Conservation (phyloP, 2,113 vertebrate species). For the Chloropsis hardwickii region DNA sequence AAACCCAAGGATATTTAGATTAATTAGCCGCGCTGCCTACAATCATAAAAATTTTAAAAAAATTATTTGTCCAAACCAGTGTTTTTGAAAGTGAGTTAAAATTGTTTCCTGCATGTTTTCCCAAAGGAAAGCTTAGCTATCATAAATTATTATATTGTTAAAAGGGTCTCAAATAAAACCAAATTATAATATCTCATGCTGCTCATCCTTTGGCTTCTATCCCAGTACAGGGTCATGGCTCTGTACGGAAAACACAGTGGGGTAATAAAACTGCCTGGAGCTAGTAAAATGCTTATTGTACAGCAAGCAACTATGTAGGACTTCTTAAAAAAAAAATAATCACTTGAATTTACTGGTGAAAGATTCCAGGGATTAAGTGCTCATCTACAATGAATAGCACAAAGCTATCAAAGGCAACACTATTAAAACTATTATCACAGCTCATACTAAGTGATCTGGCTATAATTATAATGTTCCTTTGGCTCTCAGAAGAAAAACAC, state of each 20-base stretch:
- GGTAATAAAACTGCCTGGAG: constrained; percentile 48
- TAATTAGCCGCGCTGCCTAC: neutral
- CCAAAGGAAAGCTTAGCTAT: constrained; percentile 24
- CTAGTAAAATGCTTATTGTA: constrained; percentile 21
- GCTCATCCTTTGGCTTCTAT: constrained; percentile 63
- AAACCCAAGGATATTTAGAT: constrained; percentile 12
- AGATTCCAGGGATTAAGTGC: neutral
- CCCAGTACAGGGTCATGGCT: constrained; percentile 66
- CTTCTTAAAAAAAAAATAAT: neutral
- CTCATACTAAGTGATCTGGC: neutral
- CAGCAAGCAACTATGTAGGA: neutral
- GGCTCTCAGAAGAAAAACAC: neutral
- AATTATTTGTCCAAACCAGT: neutral
- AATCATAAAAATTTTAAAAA: constrained; percentile 16
- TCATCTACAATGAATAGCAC: neutral
- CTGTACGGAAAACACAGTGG: constrained; percentile 56
- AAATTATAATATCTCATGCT: constrained; percentile 63
- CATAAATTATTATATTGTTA: constrained; percentile 63
- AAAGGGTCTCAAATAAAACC: constrained; percentile 60
- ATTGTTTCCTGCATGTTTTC: constrained; percentile 4
- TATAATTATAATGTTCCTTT: neutral
- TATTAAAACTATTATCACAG: neutral
- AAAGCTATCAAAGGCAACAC: neutral
- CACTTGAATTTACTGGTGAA: neutral
- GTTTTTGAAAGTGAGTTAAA: neutral